Evolutionary conservation across 2,797 vertebrate genomes (phyloP), one percentile per base, ranked within the genome.

Genomic region (Poeciliopsis turneri): DNA sequence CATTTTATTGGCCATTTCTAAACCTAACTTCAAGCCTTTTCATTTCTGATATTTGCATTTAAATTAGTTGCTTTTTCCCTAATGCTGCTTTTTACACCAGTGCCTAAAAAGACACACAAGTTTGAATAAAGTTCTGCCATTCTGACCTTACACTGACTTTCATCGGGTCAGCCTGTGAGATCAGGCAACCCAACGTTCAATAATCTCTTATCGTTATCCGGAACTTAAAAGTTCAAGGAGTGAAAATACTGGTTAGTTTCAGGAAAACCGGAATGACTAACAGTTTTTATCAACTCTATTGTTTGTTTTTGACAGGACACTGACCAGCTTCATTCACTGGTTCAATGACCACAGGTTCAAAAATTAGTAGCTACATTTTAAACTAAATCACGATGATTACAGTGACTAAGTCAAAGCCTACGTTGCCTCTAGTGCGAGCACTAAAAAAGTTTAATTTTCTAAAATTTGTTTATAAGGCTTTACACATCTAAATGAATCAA

Each of bases 311-410:
- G 57, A 66, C 41, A 16, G 78, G 82, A 87, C 79, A 87, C 23
- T 84, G 85, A 90, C 87, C 82, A 25, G 69, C 20, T 1, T 11
- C 47, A 39, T 76, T 25, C 36, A 68, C 33, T 41, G 47, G 69
- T 86, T 89, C 79, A 91, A 30, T 78, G 87, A 76, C 87, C 88
- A 57, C n/a, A 78, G 13, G 82, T 78, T 79, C 86, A 86, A 77
- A 79, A 80, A 77, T 77, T 83, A 25, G 47, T 5, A 13, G 49
- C 47, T 36, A 20, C 10, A 59, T 61, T 59, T 75, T 55, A 41
- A 69, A 16, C 33, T 30, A 74, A 45, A 25, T 80, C 28, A 80
- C 41, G 20, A 74, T 39, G 10, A 76, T 68, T 68, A 69, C 68
- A n/a, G 25, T 15, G 12, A 70, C 6, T n/a, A 70, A 16, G 13